phyloP scores from a whole-genome alignment of 2,797 vertebrate species.

The Spinus pinus region DNA sequence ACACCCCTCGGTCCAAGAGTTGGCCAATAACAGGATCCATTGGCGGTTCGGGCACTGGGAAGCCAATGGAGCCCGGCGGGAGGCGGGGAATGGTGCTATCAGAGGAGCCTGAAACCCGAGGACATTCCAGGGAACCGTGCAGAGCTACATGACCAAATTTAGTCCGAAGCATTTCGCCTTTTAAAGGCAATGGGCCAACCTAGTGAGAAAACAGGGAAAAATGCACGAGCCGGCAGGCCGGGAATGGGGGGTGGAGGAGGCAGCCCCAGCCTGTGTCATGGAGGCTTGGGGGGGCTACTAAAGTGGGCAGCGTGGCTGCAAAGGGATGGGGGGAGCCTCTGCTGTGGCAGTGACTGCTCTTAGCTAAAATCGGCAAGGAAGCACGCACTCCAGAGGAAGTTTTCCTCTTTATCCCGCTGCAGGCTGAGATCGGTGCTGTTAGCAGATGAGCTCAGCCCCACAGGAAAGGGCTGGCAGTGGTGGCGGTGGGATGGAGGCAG shows the following conservation, averaged over 20 bases:
- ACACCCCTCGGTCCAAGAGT: conserved; percentile 1
- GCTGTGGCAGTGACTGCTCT: neutral
- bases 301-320: neutral
- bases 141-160: conserved; percentile 98
- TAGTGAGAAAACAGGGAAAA: conserved; percentile 74
- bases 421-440: rapidly evolving
- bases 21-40: conserved; percentile 63
- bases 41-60: neutral
- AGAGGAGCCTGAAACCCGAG: conserved; percentile 85
- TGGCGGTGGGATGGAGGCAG: neutral
- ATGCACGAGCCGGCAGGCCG: conserved; percentile 33
- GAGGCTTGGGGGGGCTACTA: neutral
- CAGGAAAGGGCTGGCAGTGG: neutral
- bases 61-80: conserved; percentile 68
- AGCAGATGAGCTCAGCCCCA: neutral
- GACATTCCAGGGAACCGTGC: conserved; percentile 97
- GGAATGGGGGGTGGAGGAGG: neutral
- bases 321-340: neutral
- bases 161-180: conserved; percentile 92
- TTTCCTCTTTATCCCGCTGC: neutral
- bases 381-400: neutral
- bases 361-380: neutral
- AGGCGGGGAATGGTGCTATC: conserved; percentile 77
- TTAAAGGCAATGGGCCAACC: conserved; percentile 92
- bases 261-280: neutral